Conservation (phyloP, 2,113 vertebrate genomes). For the Asarcornis scutulata region DNA sequence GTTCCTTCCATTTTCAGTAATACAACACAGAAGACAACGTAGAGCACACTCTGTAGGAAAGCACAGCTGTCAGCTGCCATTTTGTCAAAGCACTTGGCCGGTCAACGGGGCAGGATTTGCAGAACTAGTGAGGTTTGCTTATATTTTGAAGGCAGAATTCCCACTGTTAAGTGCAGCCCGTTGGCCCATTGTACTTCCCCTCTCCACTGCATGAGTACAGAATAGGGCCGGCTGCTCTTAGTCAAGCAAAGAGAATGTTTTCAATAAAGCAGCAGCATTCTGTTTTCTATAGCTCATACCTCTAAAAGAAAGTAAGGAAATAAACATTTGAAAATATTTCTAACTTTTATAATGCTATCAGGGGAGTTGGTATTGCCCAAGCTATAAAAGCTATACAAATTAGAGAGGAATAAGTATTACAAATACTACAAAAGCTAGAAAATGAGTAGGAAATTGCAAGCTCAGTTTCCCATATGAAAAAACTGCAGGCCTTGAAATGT, state of each 20-base stretch:
- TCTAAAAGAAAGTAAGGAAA: neutral
- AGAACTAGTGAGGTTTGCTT: neutral
- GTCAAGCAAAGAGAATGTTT: neutral
- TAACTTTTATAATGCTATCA: neutral
- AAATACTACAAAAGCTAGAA: neutral
- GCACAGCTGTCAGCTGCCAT: neutral
- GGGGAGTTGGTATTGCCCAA: neutral
- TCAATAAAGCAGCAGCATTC: neutral
- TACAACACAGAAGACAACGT: neutral
- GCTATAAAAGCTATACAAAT: neutral
- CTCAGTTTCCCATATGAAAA: neutral
- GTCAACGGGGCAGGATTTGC: neutral
- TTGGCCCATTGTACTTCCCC: neutral
- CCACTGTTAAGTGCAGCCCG: neutral
- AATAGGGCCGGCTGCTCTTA: neutral
- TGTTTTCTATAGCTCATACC: neutral
- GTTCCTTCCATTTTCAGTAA: neutral
- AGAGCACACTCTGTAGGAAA: neutral
- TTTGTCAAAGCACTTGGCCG: neutral
- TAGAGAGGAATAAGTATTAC: neutral
- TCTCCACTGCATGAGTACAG: neutral
- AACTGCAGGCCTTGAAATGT: neutral
- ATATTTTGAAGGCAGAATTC: neutral
- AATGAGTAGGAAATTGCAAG: neutral
- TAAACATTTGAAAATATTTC: neutral